Percentiles rank a stretch among this genome's conserved stretches.
Evolutionary conservation across 2,113 vertebrate genomes (phyloP).

Genomic region (Arizona elegans): DNA sequence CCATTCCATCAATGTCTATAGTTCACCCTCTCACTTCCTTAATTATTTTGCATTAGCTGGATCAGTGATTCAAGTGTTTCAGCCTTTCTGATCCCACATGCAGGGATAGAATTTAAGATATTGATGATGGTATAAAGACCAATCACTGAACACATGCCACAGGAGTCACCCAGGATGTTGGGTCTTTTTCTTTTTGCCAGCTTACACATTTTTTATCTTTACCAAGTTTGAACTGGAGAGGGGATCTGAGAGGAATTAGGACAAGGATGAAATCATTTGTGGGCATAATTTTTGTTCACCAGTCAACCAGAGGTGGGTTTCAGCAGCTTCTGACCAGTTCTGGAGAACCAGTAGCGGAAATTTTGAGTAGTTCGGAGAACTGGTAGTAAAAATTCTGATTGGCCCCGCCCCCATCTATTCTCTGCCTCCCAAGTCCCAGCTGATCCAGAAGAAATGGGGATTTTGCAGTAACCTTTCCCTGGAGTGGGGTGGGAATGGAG

Average conservation of each 20-base stretch:
- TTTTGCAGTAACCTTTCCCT: too few species aligned
- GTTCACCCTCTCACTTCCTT: background rate
- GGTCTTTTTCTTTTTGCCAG: background rate
- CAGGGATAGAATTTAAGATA: background rate
- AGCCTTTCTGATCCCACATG: background rate
- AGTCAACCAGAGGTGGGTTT: background rate
- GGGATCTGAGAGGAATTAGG: background rate
- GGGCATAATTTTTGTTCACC: background rate
- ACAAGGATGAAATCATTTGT: background rate
- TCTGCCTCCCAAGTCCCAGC: too few species aligned
- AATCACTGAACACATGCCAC: background rate
- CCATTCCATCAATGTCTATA: background rate
- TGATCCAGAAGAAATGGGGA: too few species aligned
- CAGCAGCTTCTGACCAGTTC: too few species aligned
- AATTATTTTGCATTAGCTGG: background rate
- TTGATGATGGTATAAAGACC: background rate
- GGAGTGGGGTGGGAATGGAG: too few species aligned
- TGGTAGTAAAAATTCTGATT: too few species aligned
- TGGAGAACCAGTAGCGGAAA: too few species aligned
- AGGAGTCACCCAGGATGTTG: background rate
- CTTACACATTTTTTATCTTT: background rate
- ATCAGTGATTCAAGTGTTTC: background rate
- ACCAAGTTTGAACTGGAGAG: background rate
- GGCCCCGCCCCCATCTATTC: too few species aligned
- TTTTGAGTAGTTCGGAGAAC: too few species aligned